Evolutionary conservation across 2,888 invertebrate genomes (phyloP).

Genomic region (Drosophila fungiperda): DNA sequence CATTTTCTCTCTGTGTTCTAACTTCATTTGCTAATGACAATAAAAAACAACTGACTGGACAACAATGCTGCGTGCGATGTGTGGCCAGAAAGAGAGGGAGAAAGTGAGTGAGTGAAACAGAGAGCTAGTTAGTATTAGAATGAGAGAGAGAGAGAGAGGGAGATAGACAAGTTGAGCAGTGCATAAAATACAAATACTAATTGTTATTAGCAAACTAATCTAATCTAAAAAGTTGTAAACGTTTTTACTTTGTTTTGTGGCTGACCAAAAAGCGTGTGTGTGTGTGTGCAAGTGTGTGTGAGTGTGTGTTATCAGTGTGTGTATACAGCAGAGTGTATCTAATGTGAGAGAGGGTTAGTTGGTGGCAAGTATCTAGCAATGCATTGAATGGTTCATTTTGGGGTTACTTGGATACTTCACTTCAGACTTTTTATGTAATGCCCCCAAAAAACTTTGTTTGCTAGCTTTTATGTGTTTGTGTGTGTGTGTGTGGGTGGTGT

Average conservation of each 20-base stretch:
- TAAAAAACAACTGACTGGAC: conserved; percentile 58
- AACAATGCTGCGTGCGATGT: conserved; percentile 19
- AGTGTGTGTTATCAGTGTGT: not conserved
- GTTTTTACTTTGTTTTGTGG: conserved; percentile 75
- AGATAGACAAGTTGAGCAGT: conserved; percentile 56
- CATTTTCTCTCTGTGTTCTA: conserved; percentile 20
- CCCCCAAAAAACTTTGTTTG: conserved; percentile 54
- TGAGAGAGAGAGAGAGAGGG: conserved; percentile 1
- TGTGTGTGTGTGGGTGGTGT: conserved; percentile 18
- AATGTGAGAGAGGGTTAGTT: not conserved
- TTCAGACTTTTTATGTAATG: conserved; percentile 50
- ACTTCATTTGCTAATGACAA: conserved; percentile 79
- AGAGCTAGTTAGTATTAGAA: conserved; percentile 9
- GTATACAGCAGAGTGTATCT: not conserved
- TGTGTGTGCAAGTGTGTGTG: conserved; percentile 4
- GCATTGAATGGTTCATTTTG: conserved; percentile 71
- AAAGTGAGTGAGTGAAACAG: not conserved
- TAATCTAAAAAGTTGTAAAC: conserved; percentile 83
- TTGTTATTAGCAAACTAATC: conserved; percentile 84
- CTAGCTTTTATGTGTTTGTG: conserved; percentile 6
- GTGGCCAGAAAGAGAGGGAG: conserved; percentile 1
- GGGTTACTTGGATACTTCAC: conserved; percentile 61
- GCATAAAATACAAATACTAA: conserved; percentile 83
- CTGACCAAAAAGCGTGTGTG: conserved; percentile 49
- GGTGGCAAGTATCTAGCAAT: conserved; percentile 54